Conservation (phyloP, 2,888 invertebrate genomes). For the Ennomos quercinarius region DNA sequence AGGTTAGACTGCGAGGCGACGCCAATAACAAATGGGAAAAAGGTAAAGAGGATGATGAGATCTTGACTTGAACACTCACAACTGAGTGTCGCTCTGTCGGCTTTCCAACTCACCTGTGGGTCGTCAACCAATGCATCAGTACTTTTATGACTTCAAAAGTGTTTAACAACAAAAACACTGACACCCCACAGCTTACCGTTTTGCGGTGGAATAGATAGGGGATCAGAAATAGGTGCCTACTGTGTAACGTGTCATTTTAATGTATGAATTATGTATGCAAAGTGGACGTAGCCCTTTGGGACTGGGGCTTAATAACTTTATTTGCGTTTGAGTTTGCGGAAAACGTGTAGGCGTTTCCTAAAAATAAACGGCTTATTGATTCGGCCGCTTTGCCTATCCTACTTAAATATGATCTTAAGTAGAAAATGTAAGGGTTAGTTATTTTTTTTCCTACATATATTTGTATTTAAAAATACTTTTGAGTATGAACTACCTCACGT, state of each 20-base stretch:
- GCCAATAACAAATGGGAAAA: too few species aligned
- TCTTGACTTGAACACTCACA: too few species aligned
- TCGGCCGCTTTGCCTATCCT: too few species aligned
- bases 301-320: constrained; percentile 30
- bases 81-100: too few species aligned
- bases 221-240: constrained; percentile 29
- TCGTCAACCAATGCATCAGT: too few species aligned
- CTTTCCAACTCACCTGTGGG: too few species aligned
- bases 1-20: too few species aligned
- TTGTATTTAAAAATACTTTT: too few species aligned
- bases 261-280: constrained; percentile 40
- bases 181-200: constrained; percentile 12
- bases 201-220: constrained; percentile 27
- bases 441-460: too few species aligned
- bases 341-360: constrained; percentile 12
- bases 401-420: not conserved
- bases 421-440: not conserved
- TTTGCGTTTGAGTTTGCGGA: constrained; percentile 21
- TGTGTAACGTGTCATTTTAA: constrained; percentile 36
- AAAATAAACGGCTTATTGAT: constrained; percentile 12
- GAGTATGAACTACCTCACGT: too few species aligned
- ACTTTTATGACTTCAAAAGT: not conserved
- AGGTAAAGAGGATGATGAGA: too few species aligned
- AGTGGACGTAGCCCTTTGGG: constrained; percentile 25
- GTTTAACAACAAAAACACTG: constrained; percentile 15